Evolutionary conservation across 2,888 invertebrate species (phyloP).

Genomic region (Alitta virens): DNA sequence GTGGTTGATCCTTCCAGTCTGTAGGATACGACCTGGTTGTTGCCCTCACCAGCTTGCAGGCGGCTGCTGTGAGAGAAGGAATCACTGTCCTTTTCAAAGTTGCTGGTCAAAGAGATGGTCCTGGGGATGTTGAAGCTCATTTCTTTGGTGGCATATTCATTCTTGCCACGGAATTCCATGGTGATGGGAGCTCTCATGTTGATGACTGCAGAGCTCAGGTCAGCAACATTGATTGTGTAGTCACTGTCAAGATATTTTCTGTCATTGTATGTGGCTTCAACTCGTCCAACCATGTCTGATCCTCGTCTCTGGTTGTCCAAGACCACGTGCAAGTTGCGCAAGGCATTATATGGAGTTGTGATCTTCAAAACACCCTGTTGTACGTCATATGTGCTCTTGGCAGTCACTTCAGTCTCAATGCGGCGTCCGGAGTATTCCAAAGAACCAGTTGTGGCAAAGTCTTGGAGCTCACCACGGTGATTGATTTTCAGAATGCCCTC

Average conservation of each 20-base stretch:
- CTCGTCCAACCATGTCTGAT: background rate
- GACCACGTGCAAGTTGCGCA: background rate
- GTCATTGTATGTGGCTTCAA: background rate
- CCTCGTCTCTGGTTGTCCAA: no score
- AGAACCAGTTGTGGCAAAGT: constrained; percentile 15
- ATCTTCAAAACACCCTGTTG: background rate
- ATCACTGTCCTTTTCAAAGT: constrained; percentile 3
- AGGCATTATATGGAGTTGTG: background rate
- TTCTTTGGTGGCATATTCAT: background rate
- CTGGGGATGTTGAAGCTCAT: background rate
- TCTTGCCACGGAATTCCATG: background rate
- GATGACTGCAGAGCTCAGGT: no score
- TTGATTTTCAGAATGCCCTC: background rate
- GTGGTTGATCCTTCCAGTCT: constrained; percentile 21
- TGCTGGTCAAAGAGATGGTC: constrained; percentile 13
- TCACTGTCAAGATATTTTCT: background rate
- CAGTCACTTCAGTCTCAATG: background rate
- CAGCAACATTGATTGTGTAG: background rate
- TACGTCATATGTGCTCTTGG: background rate
- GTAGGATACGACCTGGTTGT: constrained; percentile 28
- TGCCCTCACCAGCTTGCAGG: constrained; percentile 23
- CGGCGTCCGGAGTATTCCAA: background rate
- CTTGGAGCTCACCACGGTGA: constrained; percentile 19
- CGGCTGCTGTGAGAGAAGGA: constrained; percentile 16
- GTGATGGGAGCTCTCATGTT: no score